phyloP scores from a whole-genome alignment of 92 coral and sea anemone species.

The Parazoanthus swiftii region DNA sequence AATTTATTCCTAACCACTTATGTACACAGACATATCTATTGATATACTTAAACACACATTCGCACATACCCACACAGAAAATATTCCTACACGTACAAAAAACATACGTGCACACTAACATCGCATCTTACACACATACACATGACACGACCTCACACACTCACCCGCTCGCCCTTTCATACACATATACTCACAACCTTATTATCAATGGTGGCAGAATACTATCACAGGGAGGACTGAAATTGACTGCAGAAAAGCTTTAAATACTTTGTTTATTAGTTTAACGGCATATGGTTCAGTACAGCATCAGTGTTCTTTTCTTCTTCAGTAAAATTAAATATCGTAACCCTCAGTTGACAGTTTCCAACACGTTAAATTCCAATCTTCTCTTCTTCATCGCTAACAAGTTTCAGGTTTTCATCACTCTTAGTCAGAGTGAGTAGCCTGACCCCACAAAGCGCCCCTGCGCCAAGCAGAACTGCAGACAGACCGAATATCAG shows the following conservation, averaged over 20 bases:
- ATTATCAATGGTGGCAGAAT: background rate
- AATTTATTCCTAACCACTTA: background rate
- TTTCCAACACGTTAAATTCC: slow-evolving; percentile 32
- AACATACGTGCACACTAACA: too few relatives aligned
- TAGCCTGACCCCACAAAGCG: slow-evolving; percentile 71
- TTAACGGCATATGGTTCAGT: background rate
- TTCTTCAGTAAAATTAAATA: too few relatives aligned
- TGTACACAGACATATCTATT: background rate
- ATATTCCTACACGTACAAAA: background rate
- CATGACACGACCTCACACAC: background rate
- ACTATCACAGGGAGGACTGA: background rate
- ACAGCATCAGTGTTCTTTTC: background rate
- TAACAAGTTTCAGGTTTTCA: slow-evolving; percentile 61
- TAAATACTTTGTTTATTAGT: too few relatives aligned
- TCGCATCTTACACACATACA: background rate
- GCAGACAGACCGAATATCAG: slow-evolving; percentile 95
- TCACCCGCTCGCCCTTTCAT: background rate
- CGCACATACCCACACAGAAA: background rate
- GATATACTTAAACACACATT: too few relatives aligned
- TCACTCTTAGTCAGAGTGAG: slow-evolving; percentile 67
- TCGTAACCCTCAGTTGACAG: background rate
- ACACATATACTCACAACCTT: background rate
- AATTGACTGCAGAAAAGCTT: background rate
- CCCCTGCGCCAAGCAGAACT: slow-evolving; percentile 75
- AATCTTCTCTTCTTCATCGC: slow-evolving; percentile 61